Evolutionary conservation across 53 echinoderm and acorn worm species (phyloP).

Genomic region (Patiria pectinifera): DNA sequence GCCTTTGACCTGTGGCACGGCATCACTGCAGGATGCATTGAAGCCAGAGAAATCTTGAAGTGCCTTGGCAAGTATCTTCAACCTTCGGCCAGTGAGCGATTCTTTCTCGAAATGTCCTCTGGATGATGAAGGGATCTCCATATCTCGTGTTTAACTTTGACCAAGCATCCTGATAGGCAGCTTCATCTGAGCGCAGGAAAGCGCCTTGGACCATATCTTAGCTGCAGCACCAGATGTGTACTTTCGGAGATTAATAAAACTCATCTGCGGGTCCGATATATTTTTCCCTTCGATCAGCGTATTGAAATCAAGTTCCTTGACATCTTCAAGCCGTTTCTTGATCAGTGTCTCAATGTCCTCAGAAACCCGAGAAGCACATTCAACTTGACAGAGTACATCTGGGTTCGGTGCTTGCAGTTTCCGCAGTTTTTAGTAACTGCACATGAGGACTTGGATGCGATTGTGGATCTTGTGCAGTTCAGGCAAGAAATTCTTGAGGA

Average conservation of each 20-base stretch:
- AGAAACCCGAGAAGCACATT: not conserved
- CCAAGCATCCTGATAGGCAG: constrained; percentile 70
- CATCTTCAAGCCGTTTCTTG: not conserved
- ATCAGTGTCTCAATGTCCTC: not conserved
- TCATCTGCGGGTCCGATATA: constrained; percentile 27
- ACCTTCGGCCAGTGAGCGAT: constrained; percentile 71
- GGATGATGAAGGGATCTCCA: constrained; percentile 71
- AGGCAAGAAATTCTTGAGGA: too few relatives aligned
- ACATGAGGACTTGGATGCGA: constrained; percentile 1
- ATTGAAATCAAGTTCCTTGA: constrained; percentile 1
- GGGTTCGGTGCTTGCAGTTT: not conserved
- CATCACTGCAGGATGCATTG: constrained; percentile 62
- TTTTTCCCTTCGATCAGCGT: constrained; percentile 25
- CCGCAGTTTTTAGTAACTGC: not conserved
- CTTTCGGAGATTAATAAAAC: constrained; percentile 23
- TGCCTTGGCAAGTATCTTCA: constrained; percentile 37
- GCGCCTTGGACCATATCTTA: constrained; percentile 9
- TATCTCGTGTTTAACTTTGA: constrained; percentile 58
- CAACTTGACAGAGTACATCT: not conserved
- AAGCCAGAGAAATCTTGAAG: constrained; percentile 67
- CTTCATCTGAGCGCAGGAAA: constrained; percentile 20
- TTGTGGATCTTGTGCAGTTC: not conserved
- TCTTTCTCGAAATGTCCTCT: constrained; percentile 64
- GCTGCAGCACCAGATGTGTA: constrained; percentile 34
- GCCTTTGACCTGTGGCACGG: constrained; percentile 67